Evolutionary conservation across 2,797 vertebrate genomes (phyloP), one percentile per base, ranked within the genome.

Genomic region (Paguma larvata): DNA sequence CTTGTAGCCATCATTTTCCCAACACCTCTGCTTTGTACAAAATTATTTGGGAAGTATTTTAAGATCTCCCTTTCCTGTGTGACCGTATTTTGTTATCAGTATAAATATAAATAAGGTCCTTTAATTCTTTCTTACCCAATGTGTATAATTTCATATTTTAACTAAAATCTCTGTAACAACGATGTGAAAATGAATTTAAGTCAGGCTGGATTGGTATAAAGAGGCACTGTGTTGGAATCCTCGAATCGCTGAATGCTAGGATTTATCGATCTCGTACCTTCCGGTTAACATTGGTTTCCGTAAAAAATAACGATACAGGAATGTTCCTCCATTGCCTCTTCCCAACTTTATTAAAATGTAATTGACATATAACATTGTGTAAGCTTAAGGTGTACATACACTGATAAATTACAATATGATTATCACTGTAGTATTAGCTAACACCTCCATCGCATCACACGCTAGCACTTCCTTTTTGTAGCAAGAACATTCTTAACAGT

Each of bases 101-200:
- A n/a, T 68, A 88, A 77, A 63, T 68, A 51, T 8, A 94, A 94
- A 62, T 67, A 27, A 75, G 18, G 72, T 73, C 18, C 21, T 73
- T 92, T 77, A 89, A 78, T 70, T 73, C 34, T 89, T 85, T 96
- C 41, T 96, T 87, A 14, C 51, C 14, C 10, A 72, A 38, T 48
- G 16, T 87, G 12, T 85, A 0, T 65, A 56, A 85, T 91, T 93
- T 95, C 32, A 46, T 79, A 15, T 90, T 94, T 96, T 77, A 86
- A 19, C 62, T 85, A 86, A 97, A 65, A 62, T 70, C 77, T 70
- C 44, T 51, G 25, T 68, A 85, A 53, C 51, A 59, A 13, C 13
- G 46, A 62, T 95, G n/a, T 83, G 6, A 65, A 96, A 94, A 93
- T 83, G 41, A 90, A 83, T 94, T 80, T 83, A 59, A 80, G 18